phyloP scores from a whole-genome alignment of 2,113 vertebrate genomes.

The Sapayoa aenigma region DNA sequence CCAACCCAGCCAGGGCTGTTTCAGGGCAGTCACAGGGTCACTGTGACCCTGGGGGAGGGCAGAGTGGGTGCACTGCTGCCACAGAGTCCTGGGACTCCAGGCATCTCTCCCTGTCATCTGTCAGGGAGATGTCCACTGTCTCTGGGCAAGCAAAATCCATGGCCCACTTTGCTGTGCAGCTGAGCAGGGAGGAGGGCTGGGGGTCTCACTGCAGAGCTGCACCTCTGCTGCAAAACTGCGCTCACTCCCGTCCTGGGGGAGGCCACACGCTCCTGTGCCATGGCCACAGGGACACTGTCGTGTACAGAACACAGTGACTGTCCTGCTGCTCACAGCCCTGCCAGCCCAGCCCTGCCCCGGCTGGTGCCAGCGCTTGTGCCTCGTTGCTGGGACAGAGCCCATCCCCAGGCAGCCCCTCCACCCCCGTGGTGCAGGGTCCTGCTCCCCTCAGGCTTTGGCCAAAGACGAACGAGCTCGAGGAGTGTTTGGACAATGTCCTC shows the following conservation, averaged over 20 bases:
- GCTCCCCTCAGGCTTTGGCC: background rate
- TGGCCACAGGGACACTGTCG: background rate
- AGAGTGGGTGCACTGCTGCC: background rate
- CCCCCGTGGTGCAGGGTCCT: background rate
- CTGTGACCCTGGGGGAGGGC: background rate
- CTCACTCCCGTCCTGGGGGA: background rate
- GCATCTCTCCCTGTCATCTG: background rate
- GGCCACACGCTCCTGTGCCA: accelerated
- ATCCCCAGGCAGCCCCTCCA: background rate
- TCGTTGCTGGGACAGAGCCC: background rate
- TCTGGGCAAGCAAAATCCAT: background rate
- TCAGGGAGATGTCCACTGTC: too few species aligned
- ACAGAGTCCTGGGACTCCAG: background rate
- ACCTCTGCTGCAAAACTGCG: background rate
- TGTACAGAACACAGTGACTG: background rate
- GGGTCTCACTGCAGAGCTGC: background rate
- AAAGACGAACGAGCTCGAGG: background rate
- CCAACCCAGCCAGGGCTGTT: background rate
- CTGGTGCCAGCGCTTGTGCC: background rate
- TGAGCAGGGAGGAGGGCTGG: background rate
- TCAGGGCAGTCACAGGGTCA: background rate
- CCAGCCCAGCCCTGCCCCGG: background rate
- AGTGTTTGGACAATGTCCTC: background rate
- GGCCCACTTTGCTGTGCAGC: accelerated
- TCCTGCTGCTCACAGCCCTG: background rate